A percentile compares a stretch with the other conserved stretches of the same genome.
These are phyloP conservation scores for Vulpes lagopus DNA, from an alignment of 2,113 vertebrate genomes.

Conservation along the genomic window DNA sequence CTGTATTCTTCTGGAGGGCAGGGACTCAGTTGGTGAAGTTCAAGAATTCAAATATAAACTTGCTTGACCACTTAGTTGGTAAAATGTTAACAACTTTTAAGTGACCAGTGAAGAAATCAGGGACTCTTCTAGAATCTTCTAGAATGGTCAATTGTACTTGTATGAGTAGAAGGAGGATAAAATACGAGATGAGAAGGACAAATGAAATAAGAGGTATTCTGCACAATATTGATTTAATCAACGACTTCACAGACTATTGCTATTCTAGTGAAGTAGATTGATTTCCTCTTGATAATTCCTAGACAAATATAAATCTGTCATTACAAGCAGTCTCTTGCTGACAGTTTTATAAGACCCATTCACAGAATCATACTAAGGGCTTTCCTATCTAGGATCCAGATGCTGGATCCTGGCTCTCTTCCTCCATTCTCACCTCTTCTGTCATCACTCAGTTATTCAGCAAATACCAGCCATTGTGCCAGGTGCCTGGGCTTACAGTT, in stretches of 20 bases:
- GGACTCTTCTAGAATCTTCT: not conserved
- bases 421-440: not conserved
- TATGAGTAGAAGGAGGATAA: not conserved
- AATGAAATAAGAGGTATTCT: not conserved
- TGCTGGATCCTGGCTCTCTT: not conserved
- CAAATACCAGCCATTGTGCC: not conserved
- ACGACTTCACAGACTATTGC: not conserved
- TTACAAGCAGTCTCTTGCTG: not conserved
- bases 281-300: constrained; percentile 32
- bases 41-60: not conserved
- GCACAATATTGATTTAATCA: not conserved
- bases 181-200: not conserved
- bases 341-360: not conserved
- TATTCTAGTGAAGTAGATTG: constrained; percentile 15
- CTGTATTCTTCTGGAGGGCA: not conserved
- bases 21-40: not conserved
- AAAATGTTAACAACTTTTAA: constrained; percentile 30
- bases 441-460: not conserved
- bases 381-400: not conserved
- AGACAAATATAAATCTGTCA: constrained; percentile 9
- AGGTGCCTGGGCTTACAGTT: not conserved
- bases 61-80: not conserved
- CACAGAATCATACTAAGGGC: not conserved
- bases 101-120: not conserved
- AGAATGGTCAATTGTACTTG: not conserved